phyloP scores from a whole-genome alignment of 2,113 vertebrate genomes.

The Trinectes maculatus region DNA sequence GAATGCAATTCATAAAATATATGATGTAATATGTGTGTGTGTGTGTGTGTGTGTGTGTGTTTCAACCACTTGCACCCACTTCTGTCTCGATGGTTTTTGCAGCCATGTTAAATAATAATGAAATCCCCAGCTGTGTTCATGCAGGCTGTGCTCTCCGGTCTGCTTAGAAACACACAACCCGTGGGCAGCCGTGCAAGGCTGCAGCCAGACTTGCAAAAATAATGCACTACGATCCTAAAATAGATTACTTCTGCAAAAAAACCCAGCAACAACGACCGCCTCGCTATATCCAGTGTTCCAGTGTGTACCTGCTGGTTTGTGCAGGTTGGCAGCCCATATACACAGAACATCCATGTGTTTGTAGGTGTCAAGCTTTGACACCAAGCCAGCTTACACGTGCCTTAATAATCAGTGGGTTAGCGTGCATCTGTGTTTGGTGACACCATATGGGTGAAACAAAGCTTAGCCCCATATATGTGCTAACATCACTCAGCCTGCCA shows the following conservation, averaged over 20 bases:
- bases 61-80: no score
- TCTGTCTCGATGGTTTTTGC: neutral
- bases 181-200: constrained; percentile 37
- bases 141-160: constrained; percentile 15
- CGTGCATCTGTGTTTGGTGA: constrained; percentile 27
- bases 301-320: constrained; percentile 16
- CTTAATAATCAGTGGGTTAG: constrained; percentile 50
- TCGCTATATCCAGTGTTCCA: constrained; percentile 15
- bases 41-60: no score
- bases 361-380: no score
- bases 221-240: constrained; percentile 59
- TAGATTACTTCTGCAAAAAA: constrained; percentile 58
- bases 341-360: constrained; percentile 33
- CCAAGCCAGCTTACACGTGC: constrained; percentile 45
- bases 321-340: constrained; percentile 35
- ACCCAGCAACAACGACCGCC: constrained; percentile 45
- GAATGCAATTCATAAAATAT: constrained; percentile 29
- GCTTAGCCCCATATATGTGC: constrained; percentile 46
- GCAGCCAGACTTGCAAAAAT: constrained; percentile 48
- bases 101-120: neutral
- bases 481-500: constrained; percentile 24
- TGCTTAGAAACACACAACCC: constrained; percentile 25
- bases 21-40: neutral
- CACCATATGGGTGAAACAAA: constrained; percentile 70
- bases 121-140: neutral